Percentiles rank a stretch among this genome's conserved stretches.
These are phyloP conservation scores for Paguma larvata DNA, from an alignment of 2,797 vertebrate species.

Conservation along the genomic window DNA sequence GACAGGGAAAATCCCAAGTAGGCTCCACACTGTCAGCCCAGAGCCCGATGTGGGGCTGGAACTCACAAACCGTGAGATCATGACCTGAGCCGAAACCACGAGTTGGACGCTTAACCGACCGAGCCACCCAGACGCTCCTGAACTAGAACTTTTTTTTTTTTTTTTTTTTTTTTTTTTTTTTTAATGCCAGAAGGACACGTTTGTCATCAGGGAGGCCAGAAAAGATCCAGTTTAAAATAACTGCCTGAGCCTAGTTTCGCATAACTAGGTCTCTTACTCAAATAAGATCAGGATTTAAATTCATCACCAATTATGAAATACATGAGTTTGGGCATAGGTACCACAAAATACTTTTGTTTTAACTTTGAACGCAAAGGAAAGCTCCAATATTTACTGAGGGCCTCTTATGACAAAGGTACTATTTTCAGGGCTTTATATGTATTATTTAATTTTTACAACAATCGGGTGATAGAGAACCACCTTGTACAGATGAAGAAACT, in stretches of 20 bases:
- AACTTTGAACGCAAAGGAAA: not conserved
- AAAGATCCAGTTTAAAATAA: conserved; percentile 43
- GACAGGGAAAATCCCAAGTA: no score
- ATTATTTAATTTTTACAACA: conserved; percentile 7
- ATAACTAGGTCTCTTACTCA: not conserved
- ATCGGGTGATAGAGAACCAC: not conserved
- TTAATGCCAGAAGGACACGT: not conserved
- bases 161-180: not conserved
- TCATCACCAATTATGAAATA: conserved; percentile 45
- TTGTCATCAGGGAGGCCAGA: not conserved
- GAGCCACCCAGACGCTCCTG: not conserved
- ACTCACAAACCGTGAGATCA: no score
- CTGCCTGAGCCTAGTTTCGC: not conserved
- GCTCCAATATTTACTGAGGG: not conserved
- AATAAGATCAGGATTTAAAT: conserved; percentile 29
- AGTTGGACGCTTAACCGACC: no score
- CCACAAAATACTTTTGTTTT: not conserved
- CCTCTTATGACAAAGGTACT: not conserved
- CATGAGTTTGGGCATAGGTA: not conserved
- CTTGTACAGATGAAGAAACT: conserved; percentile 12
- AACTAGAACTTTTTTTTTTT: not conserved
- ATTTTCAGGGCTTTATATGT: not conserved
- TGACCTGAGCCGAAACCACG: no score
- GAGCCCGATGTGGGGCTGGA: no score
- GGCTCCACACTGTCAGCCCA: no score